Percentiles rank a stretch among this genome's conserved stretches.
Conservation (phyloP, 2,797 vertebrate species). For the Poeciliopsis turneri region DNA sequence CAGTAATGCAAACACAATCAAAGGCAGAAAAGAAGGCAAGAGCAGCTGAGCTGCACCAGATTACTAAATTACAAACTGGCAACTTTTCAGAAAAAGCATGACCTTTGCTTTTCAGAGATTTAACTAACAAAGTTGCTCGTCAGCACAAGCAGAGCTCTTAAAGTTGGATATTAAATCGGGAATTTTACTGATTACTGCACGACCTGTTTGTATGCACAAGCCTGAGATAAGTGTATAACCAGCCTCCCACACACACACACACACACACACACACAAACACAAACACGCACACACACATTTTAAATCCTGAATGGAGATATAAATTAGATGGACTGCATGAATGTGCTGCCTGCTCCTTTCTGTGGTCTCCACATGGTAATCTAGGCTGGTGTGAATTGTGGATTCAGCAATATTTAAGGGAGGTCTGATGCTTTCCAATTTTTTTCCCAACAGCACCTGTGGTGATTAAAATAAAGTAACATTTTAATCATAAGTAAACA, state of each 20-base stretch:
- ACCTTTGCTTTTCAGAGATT: slow-evolving; percentile 51
- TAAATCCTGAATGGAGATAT: slow-evolving; percentile 61
- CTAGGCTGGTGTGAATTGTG: slow-evolving; percentile 49
- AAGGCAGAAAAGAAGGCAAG: slow-evolving; percentile 11
- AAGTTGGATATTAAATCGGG: slow-evolving; percentile 56
- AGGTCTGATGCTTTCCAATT: slow-evolving; percentile 75
- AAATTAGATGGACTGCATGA: slow-evolving; percentile 60
- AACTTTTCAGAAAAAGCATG: slow-evolving; percentile 30
- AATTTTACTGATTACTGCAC: slow-evolving; percentile 45
- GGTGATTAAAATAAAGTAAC: slow-evolving; percentile 30
- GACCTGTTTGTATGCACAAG: slow-evolving; percentile 37
- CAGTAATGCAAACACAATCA: slow-evolving; percentile 10
- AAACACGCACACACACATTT: background rate
- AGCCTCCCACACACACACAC: slow-evolving; percentile 28
- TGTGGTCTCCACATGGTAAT: slow-evolving; percentile 39
- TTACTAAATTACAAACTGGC: slow-evolving; percentile 31
- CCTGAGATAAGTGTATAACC: slow-evolving; percentile 2
- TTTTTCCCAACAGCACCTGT: slow-evolving; percentile 31
- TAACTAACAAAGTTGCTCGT: slow-evolving; percentile 62
- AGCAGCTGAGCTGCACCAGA: slow-evolving; percentile 19
- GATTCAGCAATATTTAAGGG: slow-evolving; percentile 73
- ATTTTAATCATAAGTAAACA: slow-evolving; percentile 42
- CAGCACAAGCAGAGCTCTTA: slow-evolving; percentile 60
- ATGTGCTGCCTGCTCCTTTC: slow-evolving; percentile 63
- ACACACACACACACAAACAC: background rate